Base-by-base conservation (phyloP, 2,113 vertebrate genomes). In the Ammodytes marinus region DNA sequence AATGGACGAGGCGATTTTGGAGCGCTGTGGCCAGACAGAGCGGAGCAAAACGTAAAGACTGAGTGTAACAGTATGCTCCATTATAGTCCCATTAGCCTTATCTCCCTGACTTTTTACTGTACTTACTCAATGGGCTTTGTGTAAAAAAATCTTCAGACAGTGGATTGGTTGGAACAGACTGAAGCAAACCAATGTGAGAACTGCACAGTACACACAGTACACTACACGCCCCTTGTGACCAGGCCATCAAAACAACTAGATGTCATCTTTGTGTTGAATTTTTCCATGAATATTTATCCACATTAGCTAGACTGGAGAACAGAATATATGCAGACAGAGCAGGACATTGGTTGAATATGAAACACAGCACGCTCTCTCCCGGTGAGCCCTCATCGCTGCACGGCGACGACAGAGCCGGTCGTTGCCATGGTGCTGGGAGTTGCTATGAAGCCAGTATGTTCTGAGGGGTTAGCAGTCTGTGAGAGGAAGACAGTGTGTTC, bases 341-440 rank as follows among this genome's bases (percentile, higher is more conserved):
- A 77, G 88, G 85, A 91, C 83, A 91, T 93, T 89, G 73, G 87
- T 43, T 75, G 82, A 89, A 91, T 87, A 77, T 91, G 90, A 93
- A 89, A 88, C 88, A 90, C 90, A 91, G 88, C 92, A 93, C 79
- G 88, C 84, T 83, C 89, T 93, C 88, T 75, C 64, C 42, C 70
- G 58, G 27, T 27, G 65, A 73, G 84, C 52, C 79, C 78, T 82
- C 27, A 27, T 27, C 59, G 2, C 77, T 74, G 77, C 90, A 84
- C 82, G 47, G 75, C 81, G 89, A 92, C 57, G 83, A 86, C 88
- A 79, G 82, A 83, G 89, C 74, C 69, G 55, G 79, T 75, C 39
- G 95, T 96, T 94, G 90, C 93, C 95, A 96, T 95, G 92, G 94
- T 70, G 87, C 86, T 57, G 42, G 54, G 76, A 79, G 94, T 94